These are phyloP conservation scores for Morone saxatilis DNA, from an alignment of 2,113 vertebrate species.

Conservation along the genomic window DNA sequence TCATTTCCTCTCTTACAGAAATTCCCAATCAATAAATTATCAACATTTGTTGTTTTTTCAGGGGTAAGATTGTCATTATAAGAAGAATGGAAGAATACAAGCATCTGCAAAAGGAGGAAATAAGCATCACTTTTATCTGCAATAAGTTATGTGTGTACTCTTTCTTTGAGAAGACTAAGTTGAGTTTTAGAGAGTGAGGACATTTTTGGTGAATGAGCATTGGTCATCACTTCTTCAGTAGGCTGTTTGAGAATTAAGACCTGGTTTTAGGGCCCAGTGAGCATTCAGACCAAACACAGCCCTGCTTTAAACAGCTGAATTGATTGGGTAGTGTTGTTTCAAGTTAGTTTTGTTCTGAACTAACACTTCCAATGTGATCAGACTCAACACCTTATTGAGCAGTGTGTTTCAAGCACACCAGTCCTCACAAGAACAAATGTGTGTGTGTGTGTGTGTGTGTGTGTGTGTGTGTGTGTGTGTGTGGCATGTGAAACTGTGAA, in stretches of 20 bases:
- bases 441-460: conserved; percentile 3
- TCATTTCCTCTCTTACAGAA: not conserved
- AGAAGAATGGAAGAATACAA: not conserved
- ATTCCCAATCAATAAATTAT: not conserved
- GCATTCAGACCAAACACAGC: not conserved
- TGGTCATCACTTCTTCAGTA: no score
- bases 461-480: not conserved
- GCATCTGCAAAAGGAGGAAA: not conserved
- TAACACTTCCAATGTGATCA: no score
- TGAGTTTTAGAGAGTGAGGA: not conserved
- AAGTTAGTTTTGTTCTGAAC: no score
- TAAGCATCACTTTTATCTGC: not conserved
- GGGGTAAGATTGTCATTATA: not conserved
- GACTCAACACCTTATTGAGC: no score
- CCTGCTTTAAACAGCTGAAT: not conserved
- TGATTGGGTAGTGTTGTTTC: not conserved
- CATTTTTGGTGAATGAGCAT: not conserved
- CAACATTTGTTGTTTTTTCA: not conserved
- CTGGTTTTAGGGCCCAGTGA: not conserved
- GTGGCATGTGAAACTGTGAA: conserved; percentile 21
- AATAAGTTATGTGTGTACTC: not conserved
- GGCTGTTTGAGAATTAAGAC: not conserved
- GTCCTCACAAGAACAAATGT: not conserved
- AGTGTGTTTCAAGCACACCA: not conserved
- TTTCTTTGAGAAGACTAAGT: not conserved